Base-by-base conservation (phyloP, 2,797 vertebrate genomes). In the Chaetophractus vellerosus region DNA sequence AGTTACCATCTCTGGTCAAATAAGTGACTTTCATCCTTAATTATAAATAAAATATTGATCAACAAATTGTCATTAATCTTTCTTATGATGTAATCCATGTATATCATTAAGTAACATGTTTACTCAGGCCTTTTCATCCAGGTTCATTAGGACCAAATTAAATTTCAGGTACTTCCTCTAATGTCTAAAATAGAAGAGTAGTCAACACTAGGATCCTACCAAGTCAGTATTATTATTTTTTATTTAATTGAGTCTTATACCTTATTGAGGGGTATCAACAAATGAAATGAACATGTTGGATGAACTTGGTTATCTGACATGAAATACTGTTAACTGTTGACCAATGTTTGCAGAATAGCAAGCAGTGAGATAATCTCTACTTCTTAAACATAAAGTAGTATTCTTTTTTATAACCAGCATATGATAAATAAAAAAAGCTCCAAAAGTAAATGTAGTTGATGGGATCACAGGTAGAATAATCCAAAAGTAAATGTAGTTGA, bases 211-310 rank as follows among this genome's bases (percentile, higher is more conserved):
- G 38, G 21, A 85, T 71, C 48, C 4, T 21, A 66, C 38, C 7
- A 79, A 93, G 63, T 94, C 21, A n/a, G 16, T 71, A 91, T 76
- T 84, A 81, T 59, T 74, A 36, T 26, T 72, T 75, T 92, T 96
- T 88, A 83, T 57, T 85, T 55, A 83, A 18, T n/a, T 81, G 16
- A 59, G 36, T 23, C 6, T 38, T 64, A 69, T 64, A 69, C 19
- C n/a, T 83, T 92, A 69, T 64, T 68, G 15, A 59, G 19, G 61
- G 7, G 4, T 50, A 41, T 28, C 31, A 88, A 59, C 15, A 82
- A 76, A 90, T 72, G 31, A 82, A 76, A 90, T 72, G 31, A 92
- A 55, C 19, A 78, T 52, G 11, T 1, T 91, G 50, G 38, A 24
- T 38, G 1, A 89, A 3, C 28, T 92, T 92, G 2, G 57, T 52